Evolutionary conservation across 2,888 invertebrate genomes (phyloP).

Genomic region (Crossocerus cetratus): DNA sequence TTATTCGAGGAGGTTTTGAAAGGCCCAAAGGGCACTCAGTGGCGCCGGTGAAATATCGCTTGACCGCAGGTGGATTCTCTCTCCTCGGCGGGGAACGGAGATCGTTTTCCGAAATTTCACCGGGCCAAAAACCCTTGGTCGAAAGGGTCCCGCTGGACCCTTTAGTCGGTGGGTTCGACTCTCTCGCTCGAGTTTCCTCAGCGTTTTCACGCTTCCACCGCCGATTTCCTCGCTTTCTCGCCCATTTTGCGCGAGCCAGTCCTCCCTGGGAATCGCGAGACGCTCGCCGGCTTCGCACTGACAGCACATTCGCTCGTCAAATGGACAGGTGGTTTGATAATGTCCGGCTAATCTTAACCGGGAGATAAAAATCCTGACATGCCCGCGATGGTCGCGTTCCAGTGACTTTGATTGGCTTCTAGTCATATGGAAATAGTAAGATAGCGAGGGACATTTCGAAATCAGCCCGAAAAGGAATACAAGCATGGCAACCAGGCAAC

Average conservation of each 20-base stretch:
- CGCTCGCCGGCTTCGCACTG: neutral
- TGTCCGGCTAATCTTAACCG: neutral
- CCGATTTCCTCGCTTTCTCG: neutral
- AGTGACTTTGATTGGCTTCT: too few species aligned
- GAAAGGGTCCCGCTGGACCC: slow-evolving; percentile 5
- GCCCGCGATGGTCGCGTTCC: neutral
- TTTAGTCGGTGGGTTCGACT: neutral
- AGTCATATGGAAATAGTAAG: too few species aligned
- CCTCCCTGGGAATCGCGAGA: neutral
- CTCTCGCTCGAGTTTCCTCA: neutral
- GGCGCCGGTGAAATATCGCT: slow-evolving; percentile 41
- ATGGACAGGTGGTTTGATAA: neutral
- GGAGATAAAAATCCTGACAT: neutral
- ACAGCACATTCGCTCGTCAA: neutral
- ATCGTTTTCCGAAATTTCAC: slow-evolving; percentile 48
- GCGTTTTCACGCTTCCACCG: slow-evolving; percentile 37
- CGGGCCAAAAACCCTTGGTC: neutral
- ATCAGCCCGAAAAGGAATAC: neutral
- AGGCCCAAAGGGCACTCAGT: slow-evolving; percentile 14
- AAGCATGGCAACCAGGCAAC: neutral
- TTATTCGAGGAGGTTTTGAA: slow-evolving; percentile 10
- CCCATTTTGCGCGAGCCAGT: neutral
- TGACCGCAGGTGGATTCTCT: slow-evolving; percentile 33
- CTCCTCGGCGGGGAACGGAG: slow-evolving; percentile 13
- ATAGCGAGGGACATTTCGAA: neutral